Conservation (phyloP, 2,113 vertebrate species). For the Solenodon paradoxus region DNA sequence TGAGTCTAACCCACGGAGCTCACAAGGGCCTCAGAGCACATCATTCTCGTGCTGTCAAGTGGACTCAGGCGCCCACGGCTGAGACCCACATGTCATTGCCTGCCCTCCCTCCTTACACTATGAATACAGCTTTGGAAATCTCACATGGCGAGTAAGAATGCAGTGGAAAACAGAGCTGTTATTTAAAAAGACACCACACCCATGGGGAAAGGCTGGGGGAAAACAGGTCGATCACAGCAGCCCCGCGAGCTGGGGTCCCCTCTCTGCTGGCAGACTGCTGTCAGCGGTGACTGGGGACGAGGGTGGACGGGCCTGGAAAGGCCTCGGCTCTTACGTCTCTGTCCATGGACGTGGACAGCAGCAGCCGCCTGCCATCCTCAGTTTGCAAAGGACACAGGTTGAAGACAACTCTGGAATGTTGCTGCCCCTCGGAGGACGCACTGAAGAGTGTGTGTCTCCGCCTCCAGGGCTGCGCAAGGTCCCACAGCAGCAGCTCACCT, state of each 20-base stretch:
- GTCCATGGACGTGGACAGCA: conserved; percentile 98
- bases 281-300: no score
- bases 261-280: no score
- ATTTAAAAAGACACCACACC: not conserved
- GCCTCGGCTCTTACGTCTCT: conserved; percentile 89
- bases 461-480: conserved; percentile 89
- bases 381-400: conserved; percentile 87
- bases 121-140: not conserved
- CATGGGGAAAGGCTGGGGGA: not conserved
- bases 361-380: conserved; percentile 84
- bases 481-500: conserved; percentile 94
- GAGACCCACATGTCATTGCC: no score
- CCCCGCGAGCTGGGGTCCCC: no score
- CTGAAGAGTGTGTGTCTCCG: conserved; percentile 90
- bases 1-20: no score
- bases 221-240: not conserved
- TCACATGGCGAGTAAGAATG: not conserved
- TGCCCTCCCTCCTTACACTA: no score
- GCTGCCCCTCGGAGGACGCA: conserved; percentile 90
- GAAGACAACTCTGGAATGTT: conserved; percentile 95
- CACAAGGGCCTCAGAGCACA: not conserved
- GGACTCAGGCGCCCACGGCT: no score
- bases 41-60: not conserved
- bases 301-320: no score
- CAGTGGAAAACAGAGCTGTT: not conserved